Base-by-base conservation (phyloP, 2,888 invertebrate species). In the Reticulitermes lucifugus region DNA sequence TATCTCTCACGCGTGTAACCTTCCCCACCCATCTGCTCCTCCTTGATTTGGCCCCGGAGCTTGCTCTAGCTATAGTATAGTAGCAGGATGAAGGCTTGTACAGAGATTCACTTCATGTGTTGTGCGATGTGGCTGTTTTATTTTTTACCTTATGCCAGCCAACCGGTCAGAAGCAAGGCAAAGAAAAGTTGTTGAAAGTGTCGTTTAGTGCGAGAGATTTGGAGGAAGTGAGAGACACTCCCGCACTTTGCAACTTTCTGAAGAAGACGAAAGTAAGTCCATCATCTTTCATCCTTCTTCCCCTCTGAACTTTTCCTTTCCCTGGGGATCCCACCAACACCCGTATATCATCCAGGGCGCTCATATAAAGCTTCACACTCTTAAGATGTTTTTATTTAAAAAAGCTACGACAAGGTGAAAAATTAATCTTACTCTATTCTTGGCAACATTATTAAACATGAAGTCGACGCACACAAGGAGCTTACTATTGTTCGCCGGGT, bases 181-280 rank as follows among this genome's bases (percentile, higher is more conserved):
- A 77, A 25, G 77, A 77, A 77, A 77, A 77, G 22, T 84, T 84
- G 84, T 79, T 79, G 51, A 59, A 79, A 84, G 84, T 84, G 84
- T 84, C 84, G 81, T 84, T 84, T 84, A 84, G 84, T 59, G 46
- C 29, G 71, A 43, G 60, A 59, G 41, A 55, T 60, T 55, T 29
- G 25, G 35, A 35, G 35, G 21, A 18, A 46, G 41, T 2, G 35
- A 3, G n/a, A 21, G 6, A 77, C 46, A 14, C 18, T 35, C 51
- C 51, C 41, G 7, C 77, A 46, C 46, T 77, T 77, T 25, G 43
- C 77, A 77, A 77, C 77, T 77, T 73, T 77, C 77, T 77, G 77
- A 46, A 46, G n/a, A 46, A 77, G 77, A 77, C 77, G 77, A 77
- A 77, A 77, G 77, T 46, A 77, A 43, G 77, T 77, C 77, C 77